Percentiles rank a stretch among this genome's conserved stretches.
Conservation (phyloP, 2,888 invertebrate genomes). For the Heliconius charithonia region DNA sequence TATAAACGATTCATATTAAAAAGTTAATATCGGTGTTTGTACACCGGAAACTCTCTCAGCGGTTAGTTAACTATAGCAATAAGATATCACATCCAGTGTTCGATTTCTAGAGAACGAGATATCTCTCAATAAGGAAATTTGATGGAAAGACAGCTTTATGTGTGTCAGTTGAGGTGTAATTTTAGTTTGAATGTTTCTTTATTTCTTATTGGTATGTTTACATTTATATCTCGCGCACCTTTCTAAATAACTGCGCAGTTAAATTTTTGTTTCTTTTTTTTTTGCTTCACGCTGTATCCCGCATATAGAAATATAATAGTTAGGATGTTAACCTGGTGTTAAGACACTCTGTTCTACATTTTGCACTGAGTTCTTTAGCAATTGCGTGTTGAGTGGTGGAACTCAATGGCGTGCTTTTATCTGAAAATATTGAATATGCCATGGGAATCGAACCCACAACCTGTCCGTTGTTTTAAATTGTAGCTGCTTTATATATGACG, state of each 20-base stretch:
- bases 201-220: conserved; percentile 31
- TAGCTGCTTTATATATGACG: no score
- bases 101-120: conserved; percentile 41
- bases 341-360: background rate
- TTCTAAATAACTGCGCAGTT: conserved; percentile 26
- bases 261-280: background rate
- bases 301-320: background rate
- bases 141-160: conserved; percentile 25
- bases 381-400: background rate
- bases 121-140: conserved; percentile 12
- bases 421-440: background rate
- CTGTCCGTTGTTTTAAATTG: background rate
- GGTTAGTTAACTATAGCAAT: conserved; percentile 40
- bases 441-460: background rate
- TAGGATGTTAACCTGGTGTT: background rate
- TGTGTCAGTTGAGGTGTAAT: background rate
- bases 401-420: no score
- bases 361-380: background rate
- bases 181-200: conserved; percentile 9
- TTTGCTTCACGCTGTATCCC: background rate
- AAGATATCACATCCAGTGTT: conserved; percentile 45
- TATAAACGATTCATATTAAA: background rate
- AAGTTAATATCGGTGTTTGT: conserved; percentile 1
- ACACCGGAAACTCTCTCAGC: conserved; percentile 32
- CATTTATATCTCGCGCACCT: conserved; percentile 28